A percentile compares a stretch with the other conserved stretches of the same genome.
Evolutionary conservation across 2,797 vertebrate species (phyloP).

Genomic region (Crenuchus spilurus): DNA sequence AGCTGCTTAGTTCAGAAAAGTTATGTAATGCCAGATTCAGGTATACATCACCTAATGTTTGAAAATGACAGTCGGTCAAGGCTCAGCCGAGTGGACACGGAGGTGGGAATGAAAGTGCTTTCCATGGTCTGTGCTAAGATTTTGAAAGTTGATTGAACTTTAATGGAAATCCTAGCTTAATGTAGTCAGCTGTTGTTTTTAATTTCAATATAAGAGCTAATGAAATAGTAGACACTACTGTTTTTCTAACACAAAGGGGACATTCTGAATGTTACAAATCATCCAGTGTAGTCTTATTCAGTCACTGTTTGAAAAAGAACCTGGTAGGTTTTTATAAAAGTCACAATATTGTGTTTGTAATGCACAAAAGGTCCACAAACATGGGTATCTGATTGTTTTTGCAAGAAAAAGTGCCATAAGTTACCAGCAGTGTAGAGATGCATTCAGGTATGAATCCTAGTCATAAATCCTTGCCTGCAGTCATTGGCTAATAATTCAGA

Average conservation of each 20-base stretch:
- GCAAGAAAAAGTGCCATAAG: too few species aligned
- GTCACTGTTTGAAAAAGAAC: too few species aligned
- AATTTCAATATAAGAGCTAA: neutral
- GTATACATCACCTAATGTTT: neutral
- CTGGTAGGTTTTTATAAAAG: too few species aligned
- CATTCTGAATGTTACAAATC: neutral
- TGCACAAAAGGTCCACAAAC: too few species aligned
- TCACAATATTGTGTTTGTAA: too few species aligned
- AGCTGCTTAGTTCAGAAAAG: neutral
- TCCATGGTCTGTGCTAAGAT: neutral
- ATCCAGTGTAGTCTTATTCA: too few species aligned
- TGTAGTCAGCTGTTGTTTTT: neutral
- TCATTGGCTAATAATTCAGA: too few species aligned
- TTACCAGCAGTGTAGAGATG: too few species aligned
- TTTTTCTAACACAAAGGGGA: neutral
- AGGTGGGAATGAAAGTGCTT: neutral
- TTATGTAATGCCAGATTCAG: neutral
- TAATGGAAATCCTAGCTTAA: neutral
- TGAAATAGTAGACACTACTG: neutral
- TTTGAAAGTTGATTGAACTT: neutral
- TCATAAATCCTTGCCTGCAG: too few species aligned
- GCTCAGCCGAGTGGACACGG: neutral
- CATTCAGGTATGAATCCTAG: too few species aligned
- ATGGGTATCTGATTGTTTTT: too few species aligned
- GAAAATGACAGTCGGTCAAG: neutral